Conservation (phyloP, 2,888 invertebrate genomes). For the Cephus sareptanus region DNA sequence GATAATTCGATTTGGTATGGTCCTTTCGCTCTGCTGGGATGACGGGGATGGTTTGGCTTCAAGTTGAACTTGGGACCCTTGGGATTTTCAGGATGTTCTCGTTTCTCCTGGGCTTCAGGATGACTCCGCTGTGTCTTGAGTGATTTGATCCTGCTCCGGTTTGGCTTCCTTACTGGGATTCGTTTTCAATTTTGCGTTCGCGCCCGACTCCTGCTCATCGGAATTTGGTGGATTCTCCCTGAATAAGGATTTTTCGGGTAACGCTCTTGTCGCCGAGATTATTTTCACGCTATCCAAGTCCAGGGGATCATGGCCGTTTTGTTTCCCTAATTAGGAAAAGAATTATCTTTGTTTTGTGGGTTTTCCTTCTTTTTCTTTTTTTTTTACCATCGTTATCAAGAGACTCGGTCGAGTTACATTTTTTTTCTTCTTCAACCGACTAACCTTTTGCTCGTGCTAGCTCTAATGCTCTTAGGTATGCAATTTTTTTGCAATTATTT, state of each 20-base stretch:
- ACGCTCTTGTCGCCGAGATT: background rate
- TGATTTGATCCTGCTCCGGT: background rate
- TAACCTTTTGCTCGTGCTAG: slow-evolving; percentile 33
- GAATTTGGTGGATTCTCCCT: background rate
- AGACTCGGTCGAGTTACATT: background rate
- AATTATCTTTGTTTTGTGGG: background rate
- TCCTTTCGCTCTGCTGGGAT: background rate
- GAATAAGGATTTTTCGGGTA: background rate
- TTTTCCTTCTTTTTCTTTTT: background rate
- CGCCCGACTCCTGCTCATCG: background rate
- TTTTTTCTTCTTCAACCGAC: background rate
- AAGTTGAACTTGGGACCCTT: background rate
- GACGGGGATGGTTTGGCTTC: background rate
- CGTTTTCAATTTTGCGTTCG: background rate
- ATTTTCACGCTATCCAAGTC: background rate
- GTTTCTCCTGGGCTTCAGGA: background rate
- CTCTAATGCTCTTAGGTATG: slow-evolving; percentile 33
- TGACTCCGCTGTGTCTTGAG: background rate
- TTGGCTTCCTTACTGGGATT: background rate
- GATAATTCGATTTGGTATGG: background rate
- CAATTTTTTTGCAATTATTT: slow-evolving; percentile 49
- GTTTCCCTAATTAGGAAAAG: background rate
- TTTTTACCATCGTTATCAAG: background rate
- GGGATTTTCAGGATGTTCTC: background rate
- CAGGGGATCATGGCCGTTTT: background rate